Evolutionary conservation across 2,113 vertebrate genomes (phyloP).

Genomic region (Gracilinanus agilis): DNA sequence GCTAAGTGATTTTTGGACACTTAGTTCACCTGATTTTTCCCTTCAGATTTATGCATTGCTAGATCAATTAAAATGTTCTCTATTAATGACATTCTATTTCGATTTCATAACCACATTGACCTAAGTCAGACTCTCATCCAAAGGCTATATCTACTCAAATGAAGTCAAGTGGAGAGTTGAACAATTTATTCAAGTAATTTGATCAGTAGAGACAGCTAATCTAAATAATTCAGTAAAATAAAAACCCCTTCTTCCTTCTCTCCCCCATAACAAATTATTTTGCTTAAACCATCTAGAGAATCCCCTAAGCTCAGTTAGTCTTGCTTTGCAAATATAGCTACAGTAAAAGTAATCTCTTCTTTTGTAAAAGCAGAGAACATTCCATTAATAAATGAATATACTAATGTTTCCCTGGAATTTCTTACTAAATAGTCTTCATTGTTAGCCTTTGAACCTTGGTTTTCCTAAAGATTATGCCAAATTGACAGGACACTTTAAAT

Average conservation of each 20-base stretch:
- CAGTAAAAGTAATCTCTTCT: constrained; percentile 42
- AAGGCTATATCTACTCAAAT: constrained; percentile 45
- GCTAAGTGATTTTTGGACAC: constrained; percentile 53
- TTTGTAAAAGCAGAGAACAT: constrained; percentile 65
- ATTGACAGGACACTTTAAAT: constrained; percentile 37
- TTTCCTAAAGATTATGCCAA: constrained; percentile 32
- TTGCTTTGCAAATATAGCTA: constrained; percentile 68
- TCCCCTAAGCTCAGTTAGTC: constrained; percentile 61
- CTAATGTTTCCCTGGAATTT: constrained; percentile 60
- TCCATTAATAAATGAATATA: constrained; percentile 55
- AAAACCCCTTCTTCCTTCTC: constrained; percentile 1
- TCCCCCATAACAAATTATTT: constrained; percentile 54
- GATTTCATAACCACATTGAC: constrained; percentile 43
- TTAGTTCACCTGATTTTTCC: constrained; percentile 41
- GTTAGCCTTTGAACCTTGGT: constrained; percentile 52
- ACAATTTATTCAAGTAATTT: constrained; percentile 62
- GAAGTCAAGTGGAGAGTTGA: constrained; percentile 41
- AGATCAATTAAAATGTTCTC: constrained; percentile 42
- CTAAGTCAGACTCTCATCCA: constrained; percentile 17
- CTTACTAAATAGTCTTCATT: constrained; percentile 58
- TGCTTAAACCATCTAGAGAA: constrained; percentile 60
- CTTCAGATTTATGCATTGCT: constrained; percentile 38
- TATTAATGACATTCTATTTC: constrained; percentile 22
- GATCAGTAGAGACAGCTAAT: constrained; percentile 49
- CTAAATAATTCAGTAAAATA: constrained; percentile 44